Conservation (phyloP, 2,888 invertebrate genomes). For the Apamea epomidion region DNA sequence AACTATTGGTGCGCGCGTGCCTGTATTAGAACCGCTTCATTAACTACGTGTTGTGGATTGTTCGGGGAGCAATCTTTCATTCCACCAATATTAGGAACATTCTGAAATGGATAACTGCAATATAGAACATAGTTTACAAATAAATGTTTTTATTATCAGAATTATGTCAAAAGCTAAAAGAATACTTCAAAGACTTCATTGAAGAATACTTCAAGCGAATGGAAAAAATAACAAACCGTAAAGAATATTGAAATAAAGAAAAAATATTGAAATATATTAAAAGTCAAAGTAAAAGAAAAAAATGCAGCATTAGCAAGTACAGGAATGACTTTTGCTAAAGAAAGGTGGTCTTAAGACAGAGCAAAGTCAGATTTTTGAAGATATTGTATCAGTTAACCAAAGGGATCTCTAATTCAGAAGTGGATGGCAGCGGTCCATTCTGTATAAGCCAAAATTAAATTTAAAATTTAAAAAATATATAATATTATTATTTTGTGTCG, state of each 20-base stretch:
- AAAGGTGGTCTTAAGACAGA: too few species aligned
- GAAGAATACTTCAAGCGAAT: not conserved
- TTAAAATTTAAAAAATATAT: too few species aligned
- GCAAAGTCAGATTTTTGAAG: too few species aligned
- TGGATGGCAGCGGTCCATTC: too few species aligned
- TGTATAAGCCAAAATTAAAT: too few species aligned
- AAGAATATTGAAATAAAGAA: not conserved
- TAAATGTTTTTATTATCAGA: too few species aligned
- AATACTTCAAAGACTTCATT: not conserved
- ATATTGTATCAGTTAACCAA: not conserved
- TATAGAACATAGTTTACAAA: not conserved
- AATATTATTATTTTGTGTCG: too few species aligned
- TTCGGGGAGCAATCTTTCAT: slow-evolving; percentile 28
- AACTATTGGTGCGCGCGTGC: slow-evolving; percentile 31
- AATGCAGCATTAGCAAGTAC: too few species aligned
- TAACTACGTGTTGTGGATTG: slow-evolving; percentile 44
- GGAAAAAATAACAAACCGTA: not conserved
- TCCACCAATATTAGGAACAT: slow-evolving; percentile 17
- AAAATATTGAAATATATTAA: too few species aligned
- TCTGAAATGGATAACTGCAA: not conserved
- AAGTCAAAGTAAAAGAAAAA: too few species aligned
- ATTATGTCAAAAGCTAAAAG: not conserved
- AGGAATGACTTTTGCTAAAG: too few species aligned
- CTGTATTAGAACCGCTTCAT: slow-evolving; percentile 15
- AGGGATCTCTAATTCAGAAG: too few species aligned